Evolutionary conservation across 2,888 invertebrate species (phyloP), one percentile per base, ranked within the genome.

Genomic region (Magallana nippona): DNA sequence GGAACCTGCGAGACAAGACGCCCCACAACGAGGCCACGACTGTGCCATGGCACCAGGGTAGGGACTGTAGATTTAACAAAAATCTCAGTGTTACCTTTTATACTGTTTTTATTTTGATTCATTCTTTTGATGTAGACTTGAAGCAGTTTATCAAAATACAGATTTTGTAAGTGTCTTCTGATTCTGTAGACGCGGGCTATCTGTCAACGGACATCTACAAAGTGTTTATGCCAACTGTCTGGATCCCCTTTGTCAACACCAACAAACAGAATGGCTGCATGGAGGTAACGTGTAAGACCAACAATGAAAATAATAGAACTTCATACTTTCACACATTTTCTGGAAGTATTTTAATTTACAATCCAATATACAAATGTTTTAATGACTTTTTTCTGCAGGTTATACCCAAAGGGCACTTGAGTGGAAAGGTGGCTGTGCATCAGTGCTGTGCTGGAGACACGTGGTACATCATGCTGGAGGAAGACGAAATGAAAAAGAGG

Each of bases 1-100:
- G 92, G 92, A 92, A 92, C 83, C 83, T 92, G 56, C 84, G 92
- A 19, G 88, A 90, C 32, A 92, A 92, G 83, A 89, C 87, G 2
- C 90, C 90, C 15, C 84, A 88, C 55, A 91, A 91, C 83, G 88
- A 87, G 55, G 89, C 89, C 60, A 90, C 89, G 0, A 90, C 89
- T 17, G 92, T 92, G 0, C 92, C 92, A 8, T 92, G 92, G 92
- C 92, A 92, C 83, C 92, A 92, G 88, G 91, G 91, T 88, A 82
- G 44, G 44, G 5, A 44, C 44, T 44, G 44, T 44, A 44, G 44
- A 44, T 44, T 44, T 44, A 44, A 44, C 44, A 3, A 32, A 32
- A 32, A 32, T 32, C 32, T 32, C n/a, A n/a, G 32, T 32, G 32
- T 32, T 32, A 32, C 32, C 5, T 32, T 32, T 32, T 32, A 5